Base-by-base conservation (phyloP, 2,113 vertebrate genomes). In the Halichoeres trimaculatus region DNA sequence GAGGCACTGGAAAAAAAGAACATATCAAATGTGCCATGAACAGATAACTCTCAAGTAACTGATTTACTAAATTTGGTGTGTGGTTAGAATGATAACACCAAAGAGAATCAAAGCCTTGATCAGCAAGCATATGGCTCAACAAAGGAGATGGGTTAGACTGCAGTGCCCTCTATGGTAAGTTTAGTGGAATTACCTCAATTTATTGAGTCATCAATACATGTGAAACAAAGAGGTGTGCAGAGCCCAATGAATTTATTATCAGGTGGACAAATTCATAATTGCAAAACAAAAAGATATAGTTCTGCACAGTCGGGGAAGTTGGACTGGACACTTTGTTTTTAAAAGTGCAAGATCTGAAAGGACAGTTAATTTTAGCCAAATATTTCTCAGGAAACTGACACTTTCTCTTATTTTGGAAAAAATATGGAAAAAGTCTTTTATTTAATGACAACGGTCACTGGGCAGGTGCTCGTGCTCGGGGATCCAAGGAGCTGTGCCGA, bases 401-500 rank as follows among this genome's bases (percentile, higher is more conserved):
- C 13, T 36, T 19, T 12, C 2, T 7, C 0, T 5, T 23, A 36
- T 11, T 3, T 53, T 59, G 1, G 40, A 6, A 10, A 38, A 48
- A 58, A 20, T 13, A n/a, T 2, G 23, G 12, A n/a, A 19, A n/a
- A 24, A 20, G 17, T 0, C 19, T 63, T 38, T 23, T 14, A 1
- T 75, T 83, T 68, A 93, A 2, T 76, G 0, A 78, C 96, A 98
- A 40, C 41, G 41, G 30, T 93, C 88, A 0, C 87, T 9, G 11
- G 69, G 71, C 40, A 96, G 70, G 0, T 83, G 0, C 20, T 71
- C 82, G 73, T 97, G 0, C 0, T 88, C 16, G 0, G 85, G 16
- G 59, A 80, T 89, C 86, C 96, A 97, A 0, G 81, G 45, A 0
- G 83, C 80, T 24, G 36, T 68, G 51, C 90, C 69, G 35, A 98